Evolutionary conservation across 2,797 vertebrate species (phyloP), one percentile per base, ranked within the genome.

Genomic region (Phaenicophaeus curvirostris): DNA sequence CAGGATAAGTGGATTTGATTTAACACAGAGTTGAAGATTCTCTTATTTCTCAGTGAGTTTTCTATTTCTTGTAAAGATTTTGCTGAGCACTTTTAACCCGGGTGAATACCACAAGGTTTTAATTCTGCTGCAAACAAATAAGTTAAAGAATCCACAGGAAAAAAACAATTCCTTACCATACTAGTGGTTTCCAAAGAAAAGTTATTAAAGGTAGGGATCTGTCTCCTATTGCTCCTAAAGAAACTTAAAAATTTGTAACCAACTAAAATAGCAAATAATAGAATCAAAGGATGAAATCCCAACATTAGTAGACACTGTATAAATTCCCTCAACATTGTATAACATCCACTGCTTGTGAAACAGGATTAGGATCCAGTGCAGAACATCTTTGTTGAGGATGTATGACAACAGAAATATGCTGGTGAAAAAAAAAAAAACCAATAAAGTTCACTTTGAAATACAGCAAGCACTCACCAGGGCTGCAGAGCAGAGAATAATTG

Each of bases 1-100:
- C 18, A 73, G 90, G 73, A 55, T 88, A 87, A 88, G 48, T 46
- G 51, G 72, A 39, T 94, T 91, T 94, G 83, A 94, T 96, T 95
- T 87, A 95, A 92, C 33, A 41, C 85, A 92, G 87, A 75, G 89
- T 9, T 71, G 44, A 81, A 93, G 62, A 87, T 90, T 67, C 66
- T 90, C 46, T 90, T 73, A 79, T 93, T 95, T 88, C 69, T 77
- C 15, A 7, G 2, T 11, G 27, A 83, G 51, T 80, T 75, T 51
- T 53, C 8, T 13, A 57, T 6, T 66, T 71, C 94, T 84, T 81
- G 3, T 46, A 65, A 75, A 27, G 35, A 19, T 27, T 14, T 42
- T 55, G 35, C 55, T 93, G 57, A 12, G 28, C 67, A 83, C 27
- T 87, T 76, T 88, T 87, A 74, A 46, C 62, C 76, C 33, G 25